Percentiles rank a stretch among this genome's conserved stretches.
phyloP scores from a whole-genome alignment of 1,140 invertebrate genomes.

The Micrasema longulum region DNA sequence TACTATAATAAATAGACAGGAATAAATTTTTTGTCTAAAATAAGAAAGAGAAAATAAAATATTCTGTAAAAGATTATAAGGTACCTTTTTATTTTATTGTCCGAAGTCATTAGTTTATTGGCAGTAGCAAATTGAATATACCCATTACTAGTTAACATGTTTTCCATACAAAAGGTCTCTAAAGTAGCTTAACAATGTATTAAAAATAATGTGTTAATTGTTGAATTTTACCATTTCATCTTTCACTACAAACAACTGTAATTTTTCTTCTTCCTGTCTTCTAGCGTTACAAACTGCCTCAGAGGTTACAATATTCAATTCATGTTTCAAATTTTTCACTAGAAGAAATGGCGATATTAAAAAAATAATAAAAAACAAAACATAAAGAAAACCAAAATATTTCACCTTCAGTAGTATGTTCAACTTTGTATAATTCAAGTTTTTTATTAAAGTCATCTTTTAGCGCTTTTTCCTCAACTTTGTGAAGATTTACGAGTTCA shows the following conservation, averaged over 20 bases:
- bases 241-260: conserved; percentile 34
- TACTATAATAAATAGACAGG: too few species aligned
- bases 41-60: too few species aligned
- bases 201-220: not conserved
- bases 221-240: conserved; percentile 43
- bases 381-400: not conserved
- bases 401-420: conserved; percentile 40
- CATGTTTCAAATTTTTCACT: conserved; percentile 35
- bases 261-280: conserved; percentile 30
- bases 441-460: conserved; percentile 24
- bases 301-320: conserved; percentile 29
- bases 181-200: not conserved
- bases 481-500: not conserved
- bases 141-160: too few species aligned
- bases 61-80: too few species aligned
- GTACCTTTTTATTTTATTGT: too few species aligned
- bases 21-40: too few species aligned
- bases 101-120: too few species aligned
- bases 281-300: conserved; percentile 25
- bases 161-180: not conserved
- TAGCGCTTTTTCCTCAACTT: conserved; percentile 17
- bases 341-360: not conserved
- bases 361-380: not conserved
- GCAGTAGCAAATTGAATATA: too few species aligned
- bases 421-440: not conserved